Base-by-base conservation (phyloP, 2,888 invertebrate species). In the Cryptocheilus praepositus region DNA sequence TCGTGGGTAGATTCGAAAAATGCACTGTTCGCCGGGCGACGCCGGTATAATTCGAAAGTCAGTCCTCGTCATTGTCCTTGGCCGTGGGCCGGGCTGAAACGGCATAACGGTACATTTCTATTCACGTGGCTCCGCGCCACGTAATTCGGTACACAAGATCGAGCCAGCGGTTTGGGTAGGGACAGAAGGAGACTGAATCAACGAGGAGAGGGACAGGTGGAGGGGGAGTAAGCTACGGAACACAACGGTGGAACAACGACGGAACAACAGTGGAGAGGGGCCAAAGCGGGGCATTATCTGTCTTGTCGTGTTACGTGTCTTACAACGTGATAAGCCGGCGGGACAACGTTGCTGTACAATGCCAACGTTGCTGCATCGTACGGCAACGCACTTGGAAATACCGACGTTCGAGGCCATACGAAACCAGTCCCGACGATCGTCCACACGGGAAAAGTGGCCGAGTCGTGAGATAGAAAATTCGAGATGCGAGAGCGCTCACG, bases 311-410 rank as follows among this genome's bases (percentile, higher is more conserved):
- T 81, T 76, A 75, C 83, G 79, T 85, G 85, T 85, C 81, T 85
- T 83, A 85, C 85, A 85, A 84, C 72, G 81, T 71, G 85, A 85
- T 84, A 85, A 85, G 85, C 81, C 79, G 74, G 19, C 67, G 76
- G 60, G 69, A 80, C 76, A 79, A 76, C 64, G 66, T 70, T 70
- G 70, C 70, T 28, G 65, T 76, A 68, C 70, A 25, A 43, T 56
- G 61, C 25, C 54, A 60, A 18, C 58, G 46, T 16, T 49, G 16
- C 49, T 16, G 19, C 49, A 49, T 18, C 49, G 49, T 18, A 43
- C 21, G 46, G 45, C 58, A 22, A 58, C 58, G 25, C 36, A 45
- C 36, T 21, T 36, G n/a, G 3, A 43, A 44, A 21, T 8, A n/a
- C 21, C 22, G 44, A 57, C 22, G 58, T 58, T 28, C 64, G 63